A percentile compares a stretch with the other conserved stretches of the same genome.
Evolutionary conservation across 92 coral and sea anemone genomes (phyloP).

Genomic region (Heliopora coerulea): DNA sequence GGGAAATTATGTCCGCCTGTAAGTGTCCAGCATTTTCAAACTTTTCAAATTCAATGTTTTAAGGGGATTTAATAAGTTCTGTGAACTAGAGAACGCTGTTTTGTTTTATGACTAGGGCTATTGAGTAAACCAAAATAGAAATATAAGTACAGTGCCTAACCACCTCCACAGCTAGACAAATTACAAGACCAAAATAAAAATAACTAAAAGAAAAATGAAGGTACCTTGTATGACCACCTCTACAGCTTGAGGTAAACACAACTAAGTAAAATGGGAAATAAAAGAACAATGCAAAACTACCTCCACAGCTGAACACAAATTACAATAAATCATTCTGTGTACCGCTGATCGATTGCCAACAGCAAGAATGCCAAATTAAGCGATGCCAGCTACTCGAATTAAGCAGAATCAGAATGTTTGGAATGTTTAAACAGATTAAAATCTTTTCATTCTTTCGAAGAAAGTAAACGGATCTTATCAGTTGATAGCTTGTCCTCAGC

Average conservation of each 20-base stretch:
- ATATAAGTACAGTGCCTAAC: too few species aligned
- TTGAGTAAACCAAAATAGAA: too few species aligned
- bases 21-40: neutral
- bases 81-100: too few species aligned
- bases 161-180: too few species aligned
- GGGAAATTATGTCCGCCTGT: neutral
- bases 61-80: neutral
- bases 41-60: neutral
- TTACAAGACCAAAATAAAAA: too few species aligned
- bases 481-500: neutral
- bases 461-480: neutral
- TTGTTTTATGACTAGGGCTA: too few species aligned
- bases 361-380: constrained; percentile 25
- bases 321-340: constrained; percentile 8
- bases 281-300: neutral
- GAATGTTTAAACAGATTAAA: constrained; percentile 1
- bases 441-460: neutral
- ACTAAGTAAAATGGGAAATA: too few species aligned
- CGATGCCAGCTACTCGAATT: constrained; percentile 1
- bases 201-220: too few species aligned
- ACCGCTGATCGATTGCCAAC: neutral
- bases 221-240: too few species aligned
- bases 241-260: too few species aligned
- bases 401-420: neutral
- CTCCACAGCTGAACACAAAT: neutral